A percentile compares a stretch with the other conserved stretches of the same genome.
phyloP scores from a whole-genome alignment of 1,140 invertebrate species.

The Sesamia nonagrioides region DNA sequence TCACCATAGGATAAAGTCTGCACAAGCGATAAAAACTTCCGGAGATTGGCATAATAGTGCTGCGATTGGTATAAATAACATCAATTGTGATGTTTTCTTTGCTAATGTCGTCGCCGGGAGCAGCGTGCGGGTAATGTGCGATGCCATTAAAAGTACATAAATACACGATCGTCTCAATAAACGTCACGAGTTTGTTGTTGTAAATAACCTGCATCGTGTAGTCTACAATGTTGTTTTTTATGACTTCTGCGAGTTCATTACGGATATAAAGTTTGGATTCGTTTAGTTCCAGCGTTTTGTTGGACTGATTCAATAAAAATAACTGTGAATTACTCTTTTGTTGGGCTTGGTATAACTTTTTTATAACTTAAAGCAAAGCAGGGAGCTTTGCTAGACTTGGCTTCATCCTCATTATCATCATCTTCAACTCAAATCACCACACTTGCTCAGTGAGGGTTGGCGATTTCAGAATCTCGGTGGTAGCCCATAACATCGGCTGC shows the following conservation, averaged over 20 bases:
- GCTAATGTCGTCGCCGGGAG: constrained; percentile 60
- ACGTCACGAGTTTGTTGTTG: constrained; percentile 70
- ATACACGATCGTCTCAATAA: constrained; percentile 81
- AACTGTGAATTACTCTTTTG: no score
- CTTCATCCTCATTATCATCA: no score
- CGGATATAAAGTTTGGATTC: constrained; percentile 41
- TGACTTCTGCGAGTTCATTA: constrained; percentile 47
- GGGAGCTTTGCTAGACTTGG: no score
- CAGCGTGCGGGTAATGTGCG: constrained; percentile 72
- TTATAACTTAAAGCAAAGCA: no score
- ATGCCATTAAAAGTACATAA: constrained; percentile 83
- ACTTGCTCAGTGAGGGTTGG: no score
- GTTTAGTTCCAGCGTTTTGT: constrained; percentile 22
- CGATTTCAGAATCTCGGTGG: no score
- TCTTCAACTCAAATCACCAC: no score
- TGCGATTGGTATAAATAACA: constrained; percentile 72
- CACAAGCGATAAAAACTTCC: constrained; percentile 9
- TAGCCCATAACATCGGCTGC: no score
- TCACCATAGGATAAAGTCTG: background rate
- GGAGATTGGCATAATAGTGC: constrained; percentile 40
- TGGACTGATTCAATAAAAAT: constrained; percentile 6
- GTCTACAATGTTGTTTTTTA: constrained; percentile 66
- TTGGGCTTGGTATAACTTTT: no score
- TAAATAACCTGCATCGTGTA: constrained; percentile 74
- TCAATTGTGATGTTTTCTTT: constrained; percentile 78